These are phyloP conservation scores for Oncorhynchus nerka DNA, from an alignment of 2,113 vertebrate species.

Conservation along the genomic window DNA sequence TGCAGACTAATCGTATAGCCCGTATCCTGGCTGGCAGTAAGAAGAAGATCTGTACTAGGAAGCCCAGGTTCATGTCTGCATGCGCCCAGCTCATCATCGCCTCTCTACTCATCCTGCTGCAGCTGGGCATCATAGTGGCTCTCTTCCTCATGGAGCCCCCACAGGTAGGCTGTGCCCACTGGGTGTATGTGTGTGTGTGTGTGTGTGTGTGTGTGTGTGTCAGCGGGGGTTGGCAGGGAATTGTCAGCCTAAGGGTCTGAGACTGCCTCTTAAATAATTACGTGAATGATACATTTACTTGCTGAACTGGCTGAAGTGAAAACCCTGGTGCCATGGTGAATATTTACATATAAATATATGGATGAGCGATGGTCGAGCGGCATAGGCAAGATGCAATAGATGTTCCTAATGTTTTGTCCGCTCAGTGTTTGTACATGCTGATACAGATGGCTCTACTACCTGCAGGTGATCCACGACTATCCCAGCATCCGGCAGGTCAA, in stretches of 20 bases:
- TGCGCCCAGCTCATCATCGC: slow-evolving; percentile 96
- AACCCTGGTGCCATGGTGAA: too few relatives aligned
- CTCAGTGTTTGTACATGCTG: not conserved
- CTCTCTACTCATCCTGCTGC: slow-evolving; percentile 92
- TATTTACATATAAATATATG: too few relatives aligned
- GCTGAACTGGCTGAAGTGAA: too few relatives aligned
- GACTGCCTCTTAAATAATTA: too few relatives aligned
- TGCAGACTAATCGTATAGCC: slow-evolving; percentile 91
- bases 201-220: not conserved
- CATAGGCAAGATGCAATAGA: too few relatives aligned
- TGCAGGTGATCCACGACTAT: slow-evolving; percentile 87
- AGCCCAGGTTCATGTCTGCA: slow-evolving; percentile 97
- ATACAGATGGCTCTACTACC: not conserved
- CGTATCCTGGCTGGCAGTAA: slow-evolving; percentile 98
- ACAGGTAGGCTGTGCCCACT: slow-evolving; percentile 16
- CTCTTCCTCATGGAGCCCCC: slow-evolving; percentile 94
- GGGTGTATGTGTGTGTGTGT: not conserved
- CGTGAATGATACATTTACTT: too few relatives aligned
- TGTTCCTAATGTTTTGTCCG: too few relatives aligned
- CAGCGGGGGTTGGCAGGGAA: too few relatives aligned
- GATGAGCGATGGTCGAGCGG: too few relatives aligned
- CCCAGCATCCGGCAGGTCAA: slow-evolving; percentile 96
- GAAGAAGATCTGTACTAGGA: slow-evolving; percentile 99
- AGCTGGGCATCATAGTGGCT: slow-evolving; percentile 93
- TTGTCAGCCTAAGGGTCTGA: too few relatives aligned